phyloP scores from a whole-genome alignment of 2,797 vertebrate species.

The Carapus acus region DNA sequence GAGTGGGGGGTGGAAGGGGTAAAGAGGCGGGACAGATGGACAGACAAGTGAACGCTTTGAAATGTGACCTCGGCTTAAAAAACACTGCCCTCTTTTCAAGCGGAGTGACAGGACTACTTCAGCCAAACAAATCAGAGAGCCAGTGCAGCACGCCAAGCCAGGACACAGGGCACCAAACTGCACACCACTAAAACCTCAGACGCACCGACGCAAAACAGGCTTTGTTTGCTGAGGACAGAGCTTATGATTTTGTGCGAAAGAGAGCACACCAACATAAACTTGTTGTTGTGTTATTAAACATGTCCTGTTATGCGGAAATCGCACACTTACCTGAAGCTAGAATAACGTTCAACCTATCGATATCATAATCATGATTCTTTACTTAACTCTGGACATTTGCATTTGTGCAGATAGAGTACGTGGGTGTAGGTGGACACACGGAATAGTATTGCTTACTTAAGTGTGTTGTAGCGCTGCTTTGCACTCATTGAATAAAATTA shows the following conservation, averaged over 20 bases:
- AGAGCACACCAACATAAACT: too few species aligned
- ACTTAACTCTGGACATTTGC: too few species aligned
- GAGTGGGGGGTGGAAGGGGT: slow-evolving; percentile 15
- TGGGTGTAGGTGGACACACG: too few species aligned
- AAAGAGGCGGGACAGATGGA: slow-evolving; percentile 20
- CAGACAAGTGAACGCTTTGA: slow-evolving; percentile 50
- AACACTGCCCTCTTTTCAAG: slow-evolving; percentile 60
- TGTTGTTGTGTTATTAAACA: too few species aligned
- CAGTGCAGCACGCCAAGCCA: slow-evolving; percentile 27
- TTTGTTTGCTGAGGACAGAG: background rate
- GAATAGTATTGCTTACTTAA: too few species aligned
- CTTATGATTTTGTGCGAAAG: background rate
- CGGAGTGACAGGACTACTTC: slow-evolving; percentile 51
- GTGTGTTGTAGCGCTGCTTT: too few species aligned
- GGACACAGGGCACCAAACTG: background rate
- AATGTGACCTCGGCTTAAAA: slow-evolving; percentile 56
- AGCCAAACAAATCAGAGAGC: slow-evolving; percentile 51
- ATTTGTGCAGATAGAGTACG: too few species aligned
- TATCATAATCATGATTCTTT: too few species aligned
- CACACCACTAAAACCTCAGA: slow-evolving; percentile 8
- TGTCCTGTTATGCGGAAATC: too few species aligned
- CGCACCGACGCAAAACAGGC: background rate
- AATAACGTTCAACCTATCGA: too few species aligned
- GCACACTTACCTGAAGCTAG: too few species aligned
- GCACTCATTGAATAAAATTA: too few species aligned